Evolutionary conservation across 2,113 vertebrate species (phyloP).

Genomic region (human): DNA sequence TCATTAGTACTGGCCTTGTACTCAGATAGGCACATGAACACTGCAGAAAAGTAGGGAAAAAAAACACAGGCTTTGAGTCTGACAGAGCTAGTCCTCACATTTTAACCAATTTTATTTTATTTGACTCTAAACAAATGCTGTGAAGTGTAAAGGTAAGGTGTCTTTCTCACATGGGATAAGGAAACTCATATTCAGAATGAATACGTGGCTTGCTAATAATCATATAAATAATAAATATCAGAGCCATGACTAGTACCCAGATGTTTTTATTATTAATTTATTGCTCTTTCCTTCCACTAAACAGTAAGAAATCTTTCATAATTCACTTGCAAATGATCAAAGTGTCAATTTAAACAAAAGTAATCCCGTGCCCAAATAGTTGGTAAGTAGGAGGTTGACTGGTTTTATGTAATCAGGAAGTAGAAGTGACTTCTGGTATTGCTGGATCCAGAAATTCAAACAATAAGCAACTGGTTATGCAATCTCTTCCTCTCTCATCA

Average conservation of each 20-base stretch:
- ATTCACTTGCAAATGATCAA: background rate
- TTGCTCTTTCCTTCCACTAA: background rate
- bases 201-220: background rate
- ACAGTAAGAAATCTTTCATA: background rate
- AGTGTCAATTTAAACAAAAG: background rate
- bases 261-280: background rate
- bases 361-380: background rate
- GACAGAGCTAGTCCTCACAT: background rate
- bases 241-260: background rate
- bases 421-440: background rate
- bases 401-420: background rate
- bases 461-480: background rate
- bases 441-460: background rate
- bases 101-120: background rate
- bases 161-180: background rate
- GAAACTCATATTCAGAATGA: background rate
- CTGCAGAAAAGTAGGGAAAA: background rate
- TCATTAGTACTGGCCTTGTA: background rate
- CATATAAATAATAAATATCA: background rate
- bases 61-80: background rate
- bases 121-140: background rate
- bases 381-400: background rate
- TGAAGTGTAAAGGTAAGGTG: background rate
- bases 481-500: background rate
- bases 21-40: background rate